Base-by-base conservation (phyloP, 2,888 invertebrate genomes). In the Argynnis bischoffii region DNA sequence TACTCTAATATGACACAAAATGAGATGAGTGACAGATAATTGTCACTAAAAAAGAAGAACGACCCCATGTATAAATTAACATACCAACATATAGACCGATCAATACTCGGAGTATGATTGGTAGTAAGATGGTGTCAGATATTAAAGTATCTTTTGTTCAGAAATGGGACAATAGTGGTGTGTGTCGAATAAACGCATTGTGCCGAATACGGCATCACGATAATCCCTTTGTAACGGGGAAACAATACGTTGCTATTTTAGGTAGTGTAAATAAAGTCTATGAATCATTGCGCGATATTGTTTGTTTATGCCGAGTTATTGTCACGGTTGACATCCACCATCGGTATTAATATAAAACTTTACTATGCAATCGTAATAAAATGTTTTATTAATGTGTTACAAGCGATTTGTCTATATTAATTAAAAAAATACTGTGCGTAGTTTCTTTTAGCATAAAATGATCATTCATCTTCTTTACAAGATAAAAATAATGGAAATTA, bases 131-230 rank as follows among this genome's bases (percentile, higher is more conserved):
- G 78, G 78, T 79, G 81, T 78, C 77, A 79, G 81, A 85, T 86
- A 84, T 84, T 85, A 85, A 88, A 88, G 31, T 61, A 87, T 82
- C 84, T 86, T 87, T 89, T 86, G 83, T 84, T 78, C 79, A 75
- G 77, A 76, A 76, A 78, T 80, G 80, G 85, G 82, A 89, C 89
- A 90, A 89, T 88, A 79, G 75, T 60, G 60, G 80, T 80, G 82
- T 84, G 84, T 83, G 83, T 83, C 80, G 84, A 81, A 82, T 85
- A 84, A 85, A 85, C 82, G 84, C 85, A 86, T 85, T 87, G 85
- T 85, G 75, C 81, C 81, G 80, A 82, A 84, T 82, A 80, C 79
- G 82, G 80, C 82, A 83, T 85, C 81, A 82, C 60, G 66, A 66
- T 66, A 60, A 66, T 66, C 66, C 63, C 63, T 63, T 66, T 69